These are phyloP conservation scores for Venustoraphidia nigricollis DNA, from an alignment of 2,888 invertebrate genomes.

Conservation along the genomic window DNA sequence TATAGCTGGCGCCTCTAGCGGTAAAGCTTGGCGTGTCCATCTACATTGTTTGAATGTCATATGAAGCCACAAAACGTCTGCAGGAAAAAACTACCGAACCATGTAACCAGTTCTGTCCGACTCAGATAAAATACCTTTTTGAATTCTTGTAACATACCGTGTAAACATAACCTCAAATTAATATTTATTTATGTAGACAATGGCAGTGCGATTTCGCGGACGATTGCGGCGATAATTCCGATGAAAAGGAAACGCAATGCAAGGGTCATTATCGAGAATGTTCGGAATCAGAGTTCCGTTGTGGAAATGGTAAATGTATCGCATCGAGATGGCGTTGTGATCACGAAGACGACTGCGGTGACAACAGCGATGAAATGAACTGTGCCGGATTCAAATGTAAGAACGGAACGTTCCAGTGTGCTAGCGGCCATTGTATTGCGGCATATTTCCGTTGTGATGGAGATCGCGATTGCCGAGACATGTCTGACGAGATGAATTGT, in stretches of 20 bases:
- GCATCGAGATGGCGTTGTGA: conserved; percentile 90
- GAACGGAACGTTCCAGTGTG: conserved; percentile 82
- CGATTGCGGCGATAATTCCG: conserved; percentile 90
- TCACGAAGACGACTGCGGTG: conserved; percentile 92
- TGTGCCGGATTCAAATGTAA: conserved; percentile 76
- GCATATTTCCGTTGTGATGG: conserved; percentile 81
- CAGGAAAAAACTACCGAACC: too few relatives aligned
- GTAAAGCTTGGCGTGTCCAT: too few relatives aligned
- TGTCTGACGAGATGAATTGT: conserved; percentile 82
- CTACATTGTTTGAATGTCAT: too few relatives aligned
- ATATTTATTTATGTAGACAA: conserved; percentile 28
- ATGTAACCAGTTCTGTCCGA: not conserved
- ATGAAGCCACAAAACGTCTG: too few relatives aligned
- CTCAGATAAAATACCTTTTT: not conserved
- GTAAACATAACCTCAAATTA: too few relatives aligned
- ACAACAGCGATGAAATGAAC: conserved; percentile 77
- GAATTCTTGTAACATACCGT: too few relatives aligned
- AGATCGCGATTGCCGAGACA: conserved; percentile 74
- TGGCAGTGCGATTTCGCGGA: conserved; percentile 96
- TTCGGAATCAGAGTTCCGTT: conserved; percentile 84
- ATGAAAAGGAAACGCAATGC: conserved; percentile 71
- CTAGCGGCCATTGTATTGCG: conserved; percentile 85
- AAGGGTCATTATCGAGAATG: conserved; percentile 74
- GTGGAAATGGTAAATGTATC: conserved; percentile 79
- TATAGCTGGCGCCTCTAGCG: too few relatives aligned